Percentiles rank a stretch among this genome's conserved stretches.
Conservation (phyloP, 2,113 vertebrate species). For the Siphamia tubifer region DNA sequence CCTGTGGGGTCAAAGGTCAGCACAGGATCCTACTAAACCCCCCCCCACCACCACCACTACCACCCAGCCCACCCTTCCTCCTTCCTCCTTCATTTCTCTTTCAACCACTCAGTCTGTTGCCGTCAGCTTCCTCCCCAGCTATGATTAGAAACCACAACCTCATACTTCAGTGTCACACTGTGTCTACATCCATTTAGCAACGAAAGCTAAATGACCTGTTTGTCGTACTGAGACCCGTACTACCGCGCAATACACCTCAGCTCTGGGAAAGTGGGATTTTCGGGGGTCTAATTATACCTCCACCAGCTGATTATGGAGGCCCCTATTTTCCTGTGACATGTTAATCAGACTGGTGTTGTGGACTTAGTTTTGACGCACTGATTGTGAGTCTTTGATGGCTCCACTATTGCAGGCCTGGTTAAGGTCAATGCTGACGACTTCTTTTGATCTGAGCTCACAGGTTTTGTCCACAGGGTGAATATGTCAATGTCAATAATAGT, state of each 20-base stretch:
- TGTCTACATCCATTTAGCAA: conserved; percentile 60
- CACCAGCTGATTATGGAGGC: conserved; percentile 42
- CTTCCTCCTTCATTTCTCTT: not conserved
- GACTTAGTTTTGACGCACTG: conserved; percentile 34
- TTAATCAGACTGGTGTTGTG: conserved; percentile 61
- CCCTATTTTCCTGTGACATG: conserved; percentile 47
- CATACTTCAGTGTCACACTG: conserved; percentile 68
- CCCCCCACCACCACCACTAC: no score
- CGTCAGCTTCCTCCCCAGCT: conserved; percentile 38
- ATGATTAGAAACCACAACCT: conserved; percentile 77
- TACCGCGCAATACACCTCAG: not conserved
- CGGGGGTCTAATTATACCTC: conserved; percentile 50
- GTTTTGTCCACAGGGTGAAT: conserved; percentile 32
- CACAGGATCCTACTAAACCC: conserved; percentile 13
- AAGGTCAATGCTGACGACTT: conserved; percentile 47
- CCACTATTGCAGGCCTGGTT: conserved; percentile 44
- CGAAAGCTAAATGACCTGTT: conserved; percentile 48
- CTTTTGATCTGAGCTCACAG: conserved; percentile 65
- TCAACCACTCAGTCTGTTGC: conserved; percentile 1
- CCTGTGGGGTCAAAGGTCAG: conserved; percentile 48
- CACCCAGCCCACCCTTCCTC: no score
- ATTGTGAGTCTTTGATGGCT: conserved; percentile 54
- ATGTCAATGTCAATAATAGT: conserved; percentile 38
- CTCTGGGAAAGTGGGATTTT: conserved; percentile 13
- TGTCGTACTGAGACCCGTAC: conserved; percentile 19